Percentiles rank a stretch among this genome's conserved stretches.
These are phyloP conservation scores for Pavo muticus DNA, from an alignment of 2,113 vertebrate species.

Conservation along the genomic window DNA sequence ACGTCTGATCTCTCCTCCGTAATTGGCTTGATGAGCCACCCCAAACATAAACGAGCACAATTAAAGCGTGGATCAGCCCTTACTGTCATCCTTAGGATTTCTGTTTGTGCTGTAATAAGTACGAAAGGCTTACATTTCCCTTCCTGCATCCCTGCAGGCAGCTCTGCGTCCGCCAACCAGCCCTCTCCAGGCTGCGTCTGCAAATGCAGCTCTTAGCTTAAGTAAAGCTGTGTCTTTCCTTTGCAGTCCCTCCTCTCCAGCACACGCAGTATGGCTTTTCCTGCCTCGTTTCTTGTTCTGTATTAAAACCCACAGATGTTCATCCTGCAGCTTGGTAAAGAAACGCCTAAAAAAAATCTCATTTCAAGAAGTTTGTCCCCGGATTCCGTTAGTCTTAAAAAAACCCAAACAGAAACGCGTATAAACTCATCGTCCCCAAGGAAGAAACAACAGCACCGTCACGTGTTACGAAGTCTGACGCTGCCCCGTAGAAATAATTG, in stretches of 20 bases:
- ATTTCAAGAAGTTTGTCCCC: neutral
- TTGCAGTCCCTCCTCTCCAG: neutral
- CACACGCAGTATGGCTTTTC: neutral
- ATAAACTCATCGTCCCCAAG: neutral
- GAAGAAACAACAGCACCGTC: neutral
- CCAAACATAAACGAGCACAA: rapidly evolving
- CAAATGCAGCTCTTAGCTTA: rapidly evolving
- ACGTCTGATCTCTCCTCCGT: neutral
- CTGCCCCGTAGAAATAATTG: rapidly evolving
- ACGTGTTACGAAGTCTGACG: rapidly evolving
- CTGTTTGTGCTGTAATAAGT: neutral
- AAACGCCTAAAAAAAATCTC: neutral
- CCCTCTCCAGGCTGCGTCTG: rapidly evolving
- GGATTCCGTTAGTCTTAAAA: neutral
- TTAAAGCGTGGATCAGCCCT: rapidly evolving
- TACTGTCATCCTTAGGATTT: rapidly evolving
- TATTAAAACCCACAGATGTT: neutral
- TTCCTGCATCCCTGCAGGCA: rapidly evolving
- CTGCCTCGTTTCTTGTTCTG: neutral
- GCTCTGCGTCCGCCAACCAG: neutral
- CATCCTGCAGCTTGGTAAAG: neutral
- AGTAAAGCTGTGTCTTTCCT: neutral
- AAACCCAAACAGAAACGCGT: rapidly evolving
- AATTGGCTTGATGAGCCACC: neutral
- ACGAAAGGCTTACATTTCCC: rapidly evolving